phyloP scores from a whole-genome alignment of 2,797 vertebrate genomes.

The Corythornis leucogaster region DNA sequence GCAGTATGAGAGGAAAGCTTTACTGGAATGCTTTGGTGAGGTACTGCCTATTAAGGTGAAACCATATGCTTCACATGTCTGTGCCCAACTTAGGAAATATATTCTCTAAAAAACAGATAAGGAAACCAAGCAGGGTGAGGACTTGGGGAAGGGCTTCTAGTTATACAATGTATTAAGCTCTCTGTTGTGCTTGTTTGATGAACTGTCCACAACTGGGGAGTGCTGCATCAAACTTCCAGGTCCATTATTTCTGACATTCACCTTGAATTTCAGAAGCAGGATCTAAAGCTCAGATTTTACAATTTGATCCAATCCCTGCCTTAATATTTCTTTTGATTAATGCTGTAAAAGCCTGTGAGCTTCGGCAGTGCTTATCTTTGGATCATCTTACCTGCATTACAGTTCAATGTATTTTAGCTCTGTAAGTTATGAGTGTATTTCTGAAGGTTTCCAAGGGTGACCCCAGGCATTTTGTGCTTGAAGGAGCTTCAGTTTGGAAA shows the following conservation, averaged over 20 bases:
- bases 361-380: conserved; percentile 52
- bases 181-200: neutral
- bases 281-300: conserved; percentile 32
- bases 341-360: conserved; percentile 29
- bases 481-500: neutral
- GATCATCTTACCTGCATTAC: conserved; percentile 24
- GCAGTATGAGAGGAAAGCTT: neutral
- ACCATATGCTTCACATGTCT: neutral
- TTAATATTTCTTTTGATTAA: conserved; percentile 52
- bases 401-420: conserved; percentile 21
- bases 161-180: neutral
- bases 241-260: neutral
- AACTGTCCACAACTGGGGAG: neutral
- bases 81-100: neutral
- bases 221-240: neutral
- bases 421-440: neutral
- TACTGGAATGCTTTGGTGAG: neutral
- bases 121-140: neutral
- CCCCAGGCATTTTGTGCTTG: neutral
- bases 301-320: conserved; percentile 25
- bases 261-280: conserved; percentile 34
- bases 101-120: neutral
- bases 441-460: neutral
- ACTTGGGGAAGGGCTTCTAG: neutral
- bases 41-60: neutral